phyloP scores from a whole-genome alignment of 2,113 vertebrate species.

The Acrocephalus arundinaceus region DNA sequence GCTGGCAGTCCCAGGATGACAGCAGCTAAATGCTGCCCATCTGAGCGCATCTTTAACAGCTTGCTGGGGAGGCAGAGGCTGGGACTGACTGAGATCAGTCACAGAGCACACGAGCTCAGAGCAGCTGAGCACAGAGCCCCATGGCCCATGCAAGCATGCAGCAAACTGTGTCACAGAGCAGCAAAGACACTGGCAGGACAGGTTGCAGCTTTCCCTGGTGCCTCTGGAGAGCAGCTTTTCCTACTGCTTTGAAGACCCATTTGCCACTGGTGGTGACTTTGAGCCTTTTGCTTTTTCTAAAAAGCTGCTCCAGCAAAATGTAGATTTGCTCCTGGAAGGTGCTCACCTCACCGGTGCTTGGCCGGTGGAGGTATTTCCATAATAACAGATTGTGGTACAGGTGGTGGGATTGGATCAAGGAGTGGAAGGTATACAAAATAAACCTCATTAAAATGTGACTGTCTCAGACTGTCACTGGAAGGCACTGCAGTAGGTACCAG shows the following conservation, averaged over 20 bases:
- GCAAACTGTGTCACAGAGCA: neutral
- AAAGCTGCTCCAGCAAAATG: neutral
- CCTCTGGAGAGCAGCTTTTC: neutral
- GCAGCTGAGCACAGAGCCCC: neutral
- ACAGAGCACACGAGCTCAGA: neutral
- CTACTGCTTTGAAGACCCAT: neutral
- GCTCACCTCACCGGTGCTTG: neutral
- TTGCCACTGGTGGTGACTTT: neutral
- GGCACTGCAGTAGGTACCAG: neutral
- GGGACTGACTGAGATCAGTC: neutral
- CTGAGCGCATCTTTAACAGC: neutral
- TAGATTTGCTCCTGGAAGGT: neutral
- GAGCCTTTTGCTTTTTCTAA: neutral
- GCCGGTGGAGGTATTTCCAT: neutral
- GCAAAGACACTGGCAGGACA: neutral
- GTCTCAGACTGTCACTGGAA: neutral
- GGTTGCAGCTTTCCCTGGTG: neutral
- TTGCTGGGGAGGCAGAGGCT: neutral
- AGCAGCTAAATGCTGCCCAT: neutral
- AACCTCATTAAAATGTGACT: neutral
- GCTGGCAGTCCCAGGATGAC: neutral
- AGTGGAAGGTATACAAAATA: neutral
- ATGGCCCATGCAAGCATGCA: fast-evolving
- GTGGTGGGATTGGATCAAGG: neutral
- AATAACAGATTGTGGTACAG: neutral